phyloP scores from a whole-genome alignment of 2,888 invertebrate species.

The Steinernema hermaphroditum region DNA sequence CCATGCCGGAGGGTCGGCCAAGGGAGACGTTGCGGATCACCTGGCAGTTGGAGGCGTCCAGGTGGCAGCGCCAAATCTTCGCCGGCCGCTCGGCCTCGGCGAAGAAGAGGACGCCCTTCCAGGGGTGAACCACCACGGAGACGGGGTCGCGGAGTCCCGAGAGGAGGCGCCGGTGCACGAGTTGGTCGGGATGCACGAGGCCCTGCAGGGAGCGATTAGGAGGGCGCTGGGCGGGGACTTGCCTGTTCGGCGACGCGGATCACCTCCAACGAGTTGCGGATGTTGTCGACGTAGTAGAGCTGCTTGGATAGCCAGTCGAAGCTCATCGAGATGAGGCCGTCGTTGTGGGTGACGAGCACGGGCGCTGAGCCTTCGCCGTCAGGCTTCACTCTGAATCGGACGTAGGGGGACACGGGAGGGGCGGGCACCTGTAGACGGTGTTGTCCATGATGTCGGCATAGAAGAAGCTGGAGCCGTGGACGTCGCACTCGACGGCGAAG shows the following conservation, averaged over 20 bases:
- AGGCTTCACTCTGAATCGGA: slow-evolving; percentile 73
- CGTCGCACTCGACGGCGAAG: slow-evolving; percentile 76
- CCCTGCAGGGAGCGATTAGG: slow-evolving; percentile 41
- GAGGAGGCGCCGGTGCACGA: slow-evolving; percentile 62
- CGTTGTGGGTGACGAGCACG: slow-evolving; percentile 90
- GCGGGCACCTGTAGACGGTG: slow-evolving; percentile 65
- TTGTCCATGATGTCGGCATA: slow-evolving; percentile 86
- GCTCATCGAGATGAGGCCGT: slow-evolving; percentile 91
- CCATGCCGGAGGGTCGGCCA: slow-evolving; percentile 68
- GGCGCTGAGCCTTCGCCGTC: slow-evolving; percentile 64
- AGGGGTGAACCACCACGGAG: slow-evolving; percentile 94
- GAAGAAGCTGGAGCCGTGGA: slow-evolving; percentile 79
- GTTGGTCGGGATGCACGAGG: slow-evolving; percentile 61
- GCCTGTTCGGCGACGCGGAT: slow-evolving; percentile 81
- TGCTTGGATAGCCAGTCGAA: slow-evolving; percentile 95
- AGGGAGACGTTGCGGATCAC: slow-evolving; percentile 64
- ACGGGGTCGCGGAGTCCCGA: slow-evolving; percentile 84
- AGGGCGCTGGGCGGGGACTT: background rate
- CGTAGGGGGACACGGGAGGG: slow-evolving; percentile 24
- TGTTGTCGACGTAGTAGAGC: slow-evolving; percentile 89
- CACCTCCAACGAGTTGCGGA: slow-evolving; percentile 90
- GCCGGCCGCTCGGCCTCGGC: slow-evolving; percentile 89
- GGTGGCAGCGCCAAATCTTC: slow-evolving; percentile 87
- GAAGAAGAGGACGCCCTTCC: slow-evolving; percentile 81
- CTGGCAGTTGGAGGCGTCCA: slow-evolving; percentile 81